Base-by-base conservation (phyloP, 2,113 vertebrate genomes). In the Dunckerocampus dactyliophorus region DNA sequence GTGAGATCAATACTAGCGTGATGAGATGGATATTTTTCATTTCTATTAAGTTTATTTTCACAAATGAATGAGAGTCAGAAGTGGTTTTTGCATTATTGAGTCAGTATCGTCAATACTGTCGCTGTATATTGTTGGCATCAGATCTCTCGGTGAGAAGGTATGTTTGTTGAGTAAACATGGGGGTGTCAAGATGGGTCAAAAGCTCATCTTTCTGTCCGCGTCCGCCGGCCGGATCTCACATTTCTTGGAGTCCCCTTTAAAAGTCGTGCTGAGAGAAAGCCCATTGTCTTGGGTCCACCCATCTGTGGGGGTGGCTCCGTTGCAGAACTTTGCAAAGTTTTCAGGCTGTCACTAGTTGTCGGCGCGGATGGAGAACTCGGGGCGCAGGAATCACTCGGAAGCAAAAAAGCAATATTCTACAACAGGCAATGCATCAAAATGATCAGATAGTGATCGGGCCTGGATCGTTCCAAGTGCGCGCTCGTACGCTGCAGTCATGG, bases 281-380 rank as follows among this genome's bases (percentile, higher is more conserved):
- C 77, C 68, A 80, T 88, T 89, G 84, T 89, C 85, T 80, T 64
- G 51, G 82, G 79, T 87, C 89, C 87, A 74, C 88, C 84, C 80
- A 77, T 84, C 79, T 65, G 80, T 83, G 87, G 89, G 88, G 89
- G 90, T 81, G 90, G 89, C 65, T 79, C 80, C 75, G 56, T 79
- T 75, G 58, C 49, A 10, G 74, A 87, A 89, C 77, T 82, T 87
- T 81, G 77, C 71, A 73, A 61, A 84, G 67, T 79, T 88, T 81
- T 0, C 37, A 50, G 71, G 60, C 74, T 87, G 79, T 82, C 82
- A 88, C 75, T 70, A 64, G 47, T 61, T 76, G 72, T 74, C 63
- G 77, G 73, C 67, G 47, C 80, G 69, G 82, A 82, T 84, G 87
- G 84, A 72, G 73, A 63, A 76, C 53, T 13, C 45, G 2, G 17